Evolutionary conservation across 2,888 invertebrate species (phyloP).

Genomic region (Melinaea marsaeus): DNA sequence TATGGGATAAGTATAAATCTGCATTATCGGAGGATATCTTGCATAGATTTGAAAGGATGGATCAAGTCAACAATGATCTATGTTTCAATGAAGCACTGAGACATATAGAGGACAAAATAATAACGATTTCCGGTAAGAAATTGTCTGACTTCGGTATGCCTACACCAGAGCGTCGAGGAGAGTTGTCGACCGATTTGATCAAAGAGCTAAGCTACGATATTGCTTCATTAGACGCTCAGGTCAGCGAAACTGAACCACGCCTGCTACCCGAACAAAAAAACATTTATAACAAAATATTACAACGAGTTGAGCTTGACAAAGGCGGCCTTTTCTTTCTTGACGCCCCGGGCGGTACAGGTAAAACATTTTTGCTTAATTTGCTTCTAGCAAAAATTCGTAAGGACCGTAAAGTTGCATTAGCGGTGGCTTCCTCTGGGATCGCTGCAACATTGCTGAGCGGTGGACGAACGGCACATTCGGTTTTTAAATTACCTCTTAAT

Average conservation of each 20-base stretch:
- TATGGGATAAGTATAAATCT: constrained; percentile 31
- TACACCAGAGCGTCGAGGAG: constrained; percentile 32
- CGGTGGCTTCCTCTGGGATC: constrained; percentile 41
- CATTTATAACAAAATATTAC: constrained; percentile 16
- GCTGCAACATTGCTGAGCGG: constrained; percentile 34
- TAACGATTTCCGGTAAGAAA: constrained; percentile 35
- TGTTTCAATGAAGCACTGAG: constrained; percentile 32
- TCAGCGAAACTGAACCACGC: constrained; percentile 35
- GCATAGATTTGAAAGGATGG: constrained; percentile 22
- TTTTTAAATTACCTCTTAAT: constrained; percentile 27
- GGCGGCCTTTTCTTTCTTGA: constrained; percentile 29
- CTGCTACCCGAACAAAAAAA: constrained; percentile 9
- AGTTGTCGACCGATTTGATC: constrained; percentile 34
- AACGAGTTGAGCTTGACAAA: constrained; percentile 4
- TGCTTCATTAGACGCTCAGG: constrained; percentile 30
- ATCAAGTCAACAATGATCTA: constrained; percentile 29
- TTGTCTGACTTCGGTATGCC: constrained; percentile 35
- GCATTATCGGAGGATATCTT: constrained; percentile 6
- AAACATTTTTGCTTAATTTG: constrained; percentile 41
- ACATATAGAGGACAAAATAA: constrained; percentile 33
- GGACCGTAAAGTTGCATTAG: constrained; percentile 39
- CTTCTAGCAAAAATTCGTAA: constrained; percentile 39
- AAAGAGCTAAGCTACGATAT: constrained; percentile 28
- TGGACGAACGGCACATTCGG: constrained; percentile 35
- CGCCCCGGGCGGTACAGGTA: constrained; percentile 45